Conservation (phyloP, 2,888 invertebrate species). For the Cryptops parisi region DNA sequence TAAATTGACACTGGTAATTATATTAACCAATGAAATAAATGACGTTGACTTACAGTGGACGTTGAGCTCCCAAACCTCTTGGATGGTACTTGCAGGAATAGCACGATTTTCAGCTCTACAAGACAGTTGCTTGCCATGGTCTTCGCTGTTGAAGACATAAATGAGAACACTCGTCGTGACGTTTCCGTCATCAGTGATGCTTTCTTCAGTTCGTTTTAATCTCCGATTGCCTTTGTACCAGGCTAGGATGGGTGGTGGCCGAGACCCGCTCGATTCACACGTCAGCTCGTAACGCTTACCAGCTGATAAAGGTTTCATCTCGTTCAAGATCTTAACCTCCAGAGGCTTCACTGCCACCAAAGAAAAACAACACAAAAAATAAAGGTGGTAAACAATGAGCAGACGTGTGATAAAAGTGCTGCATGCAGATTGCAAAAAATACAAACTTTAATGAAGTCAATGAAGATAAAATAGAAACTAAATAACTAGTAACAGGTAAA, state of each 20-base stretch:
- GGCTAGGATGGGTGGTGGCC: slow-evolving; percentile 25
- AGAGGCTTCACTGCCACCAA: slow-evolving; percentile 28
- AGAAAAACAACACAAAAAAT: too few species aligned
- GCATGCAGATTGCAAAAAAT: too few species aligned
- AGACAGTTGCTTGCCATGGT: slow-evolving; percentile 23
- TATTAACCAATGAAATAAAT: neutral
- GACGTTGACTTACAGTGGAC: slow-evolving; percentile 22
- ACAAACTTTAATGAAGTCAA: too few species aligned
- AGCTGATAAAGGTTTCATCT: slow-evolving; percentile 24
- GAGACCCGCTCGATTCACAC: slow-evolving; percentile 26
- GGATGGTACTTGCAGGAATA: slow-evolving; percentile 22
- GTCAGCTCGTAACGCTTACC: slow-evolving; percentile 23
- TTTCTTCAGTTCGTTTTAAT: slow-evolving; percentile 16
- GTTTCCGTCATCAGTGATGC: slow-evolving; percentile 21
- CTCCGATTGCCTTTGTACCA: slow-evolving; percentile 26
- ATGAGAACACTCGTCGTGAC: slow-evolving; percentile 22
- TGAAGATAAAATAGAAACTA: too few species aligned
- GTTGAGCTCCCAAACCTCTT: slow-evolving; percentile 23
- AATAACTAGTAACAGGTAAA: too few species aligned
- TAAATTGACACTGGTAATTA: neutral
- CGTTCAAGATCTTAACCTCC: slow-evolving; percentile 24
- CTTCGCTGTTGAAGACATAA: slow-evolving; percentile 22
- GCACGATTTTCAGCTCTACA: slow-evolving; percentile 24
- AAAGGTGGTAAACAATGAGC: too few species aligned
- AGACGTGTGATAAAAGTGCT: too few species aligned